Evolutionary conservation across 2,888 invertebrate genomes (phyloP).

Genomic region (Petrolisthes cinctipes): DNA sequence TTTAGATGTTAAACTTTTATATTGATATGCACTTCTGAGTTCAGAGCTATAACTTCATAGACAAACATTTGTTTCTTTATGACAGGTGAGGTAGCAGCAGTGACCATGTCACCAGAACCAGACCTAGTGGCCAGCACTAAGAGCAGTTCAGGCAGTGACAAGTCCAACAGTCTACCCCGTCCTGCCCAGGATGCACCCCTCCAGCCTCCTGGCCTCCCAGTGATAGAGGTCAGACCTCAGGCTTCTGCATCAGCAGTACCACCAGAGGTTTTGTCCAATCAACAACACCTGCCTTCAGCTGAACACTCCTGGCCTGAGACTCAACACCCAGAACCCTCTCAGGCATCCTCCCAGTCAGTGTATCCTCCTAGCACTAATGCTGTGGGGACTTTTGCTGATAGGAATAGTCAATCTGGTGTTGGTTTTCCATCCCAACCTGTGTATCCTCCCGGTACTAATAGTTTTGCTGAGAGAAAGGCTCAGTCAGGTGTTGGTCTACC

Average conservation of each 20-base stretch:
- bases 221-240: conserved; percentile 22
- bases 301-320: conserved; percentile 21
- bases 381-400: background rate
- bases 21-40: background rate
- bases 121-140: conserved; percentile 58
- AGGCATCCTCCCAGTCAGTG: conserved; percentile 14
- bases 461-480: conserved; percentile 18
- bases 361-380: background rate
- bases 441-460: conserved; percentile 2
- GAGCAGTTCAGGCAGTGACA: conserved; percentile 53
- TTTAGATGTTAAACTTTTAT: too few species aligned
- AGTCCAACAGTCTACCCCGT: conserved; percentile 55
- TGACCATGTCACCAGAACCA: conserved; percentile 54
- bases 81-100: conserved; percentile 44
- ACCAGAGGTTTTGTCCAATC: conserved; percentile 9
- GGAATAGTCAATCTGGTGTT: background rate
- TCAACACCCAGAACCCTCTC: conserved; percentile 21
- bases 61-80: background rate
- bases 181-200: conserved; percentile 38
- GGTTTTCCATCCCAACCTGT: conserved; percentile 4
- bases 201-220: conserved; percentile 23
- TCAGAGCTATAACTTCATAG: background rate
- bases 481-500: conserved; percentile 5
- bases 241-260: conserved; percentile 13
- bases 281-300: conserved; percentile 27